These are phyloP conservation scores for Leptoteleia sp. DNA, from an alignment of 1,140 invertebrate genomes.

Conservation along the genomic window DNA sequence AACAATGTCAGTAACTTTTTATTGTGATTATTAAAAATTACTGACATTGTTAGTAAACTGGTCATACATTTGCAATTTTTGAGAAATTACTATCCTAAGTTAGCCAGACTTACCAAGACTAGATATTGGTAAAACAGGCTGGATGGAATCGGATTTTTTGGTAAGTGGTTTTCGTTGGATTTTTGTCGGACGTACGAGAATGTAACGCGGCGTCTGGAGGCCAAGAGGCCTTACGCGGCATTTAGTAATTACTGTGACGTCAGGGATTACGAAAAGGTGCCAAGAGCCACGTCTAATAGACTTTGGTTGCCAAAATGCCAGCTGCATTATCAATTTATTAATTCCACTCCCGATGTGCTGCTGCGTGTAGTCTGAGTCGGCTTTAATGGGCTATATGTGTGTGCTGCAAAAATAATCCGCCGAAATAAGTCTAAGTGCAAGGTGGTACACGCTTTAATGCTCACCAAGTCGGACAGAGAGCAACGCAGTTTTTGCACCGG, in stretches of 20 bases:
- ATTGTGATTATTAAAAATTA: too few species aligned
- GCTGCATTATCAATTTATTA: slow-evolving; percentile 70
- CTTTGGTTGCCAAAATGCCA: slow-evolving; percentile 65
- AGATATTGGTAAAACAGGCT: too few species aligned
- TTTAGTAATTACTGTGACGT: slow-evolving; percentile 69
- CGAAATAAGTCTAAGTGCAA: slow-evolving; percentile 29
- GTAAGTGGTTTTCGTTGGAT: slow-evolving; percentile 53
- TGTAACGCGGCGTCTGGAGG: slow-evolving; percentile 57
- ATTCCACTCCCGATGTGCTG: slow-evolving; percentile 43
- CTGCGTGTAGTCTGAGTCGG: slow-evolving; percentile 15
- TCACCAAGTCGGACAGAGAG: not conserved
- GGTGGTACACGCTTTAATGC: not conserved
- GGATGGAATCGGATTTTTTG: slow-evolving; percentile 49
- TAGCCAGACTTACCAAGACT: too few species aligned
- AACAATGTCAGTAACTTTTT: too few species aligned
- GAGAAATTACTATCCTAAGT: too few species aligned
- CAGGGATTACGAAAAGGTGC: slow-evolving; percentile 62
- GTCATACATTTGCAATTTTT: too few species aligned
- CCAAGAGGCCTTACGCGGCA: slow-evolving; percentile 55
- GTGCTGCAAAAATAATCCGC: slow-evolving; percentile 42
- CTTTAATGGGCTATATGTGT: slow-evolving; percentile 39
- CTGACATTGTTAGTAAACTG: too few species aligned
- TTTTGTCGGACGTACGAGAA: slow-evolving; percentile 44
- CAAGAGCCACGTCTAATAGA: slow-evolving; percentile 66
- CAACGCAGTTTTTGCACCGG: not conserved